Base-by-base conservation (phyloP, 2,797 vertebrate species). In the Xenops minutus region DNA sequence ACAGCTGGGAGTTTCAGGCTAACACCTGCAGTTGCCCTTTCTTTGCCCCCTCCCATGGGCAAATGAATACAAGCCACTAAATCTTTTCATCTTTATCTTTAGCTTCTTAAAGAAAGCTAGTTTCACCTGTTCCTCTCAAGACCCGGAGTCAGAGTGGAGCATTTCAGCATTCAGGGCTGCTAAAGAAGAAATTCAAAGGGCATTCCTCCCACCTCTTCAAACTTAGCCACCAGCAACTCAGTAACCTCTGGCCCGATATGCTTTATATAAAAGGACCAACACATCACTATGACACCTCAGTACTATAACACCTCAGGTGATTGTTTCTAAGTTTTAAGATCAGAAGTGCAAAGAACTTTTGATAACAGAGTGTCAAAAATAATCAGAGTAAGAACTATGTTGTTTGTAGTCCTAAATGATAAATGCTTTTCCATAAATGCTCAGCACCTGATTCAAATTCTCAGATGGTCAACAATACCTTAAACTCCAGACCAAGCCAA, bases 171-270 rank as follows among this genome's bases (percentile, higher is more conserved):
- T 89, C 78, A 88, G 58, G 56, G 67, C 83, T 92, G 62, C 75
- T 79, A 94, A 91, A 94, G 61, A 34, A 86, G 83, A 80, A 94
- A 94, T 95, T 97, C 94, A 96, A 97, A 96, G 86, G 71, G 46
- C 64, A 72, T 59, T 95, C 75, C 63, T 95, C 92, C 93, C 90
- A 89, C 48, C 81, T 93, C 81, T 95, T 96, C 78, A 96, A 85
- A 97, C 90, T 48, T 76, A 89, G 76, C 95, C 79, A 91, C 91
- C 52, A 94, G 92, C 86, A 91, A 79, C 68, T 94, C 79, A 8
- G 59, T 84, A 75, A 96, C 95, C 93, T 96, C 83, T 76, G 63
- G 73, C 89, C 92, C 26, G 21, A 90, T 66, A 90, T 5, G 49
- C 49, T 94, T 81, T 81, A 51, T 76, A 94, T 59, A 67, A 97